Conservation (phyloP, 2,113 vertebrate species). For the Nestor notabilis region DNA sequence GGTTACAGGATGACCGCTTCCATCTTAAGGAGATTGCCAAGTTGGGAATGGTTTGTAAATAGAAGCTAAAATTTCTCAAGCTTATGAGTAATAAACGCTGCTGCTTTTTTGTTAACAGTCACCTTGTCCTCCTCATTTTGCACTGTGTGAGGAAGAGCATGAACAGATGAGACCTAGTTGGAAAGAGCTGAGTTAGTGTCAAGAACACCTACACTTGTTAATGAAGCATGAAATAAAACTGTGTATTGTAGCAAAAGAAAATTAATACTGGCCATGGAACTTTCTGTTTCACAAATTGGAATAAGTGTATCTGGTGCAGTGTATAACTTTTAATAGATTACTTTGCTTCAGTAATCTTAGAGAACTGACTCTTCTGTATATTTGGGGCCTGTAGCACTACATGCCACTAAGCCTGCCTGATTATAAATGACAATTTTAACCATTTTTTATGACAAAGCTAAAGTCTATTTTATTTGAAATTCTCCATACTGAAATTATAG, state of each 20-base stretch:
- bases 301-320: neutral
- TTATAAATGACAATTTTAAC: neutral
- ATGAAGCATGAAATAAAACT: slow-evolving; percentile 50
- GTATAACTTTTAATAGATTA: neutral
- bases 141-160: neutral
- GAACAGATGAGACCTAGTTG: neutral
- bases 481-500: neutral
- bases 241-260: slow-evolving; percentile 2
- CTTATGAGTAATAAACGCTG: neutral
- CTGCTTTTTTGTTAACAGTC: neutral
- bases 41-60: neutral
- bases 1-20: neutral
- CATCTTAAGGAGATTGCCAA: neutral
- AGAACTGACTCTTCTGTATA: neutral
- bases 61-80: neutral
- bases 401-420: neutral
- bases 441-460: neutral
- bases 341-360: neutral
- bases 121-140: neutral
- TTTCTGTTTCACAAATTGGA: slow-evolving; percentile 9
- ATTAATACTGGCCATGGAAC: slow-evolving; percentile 10
- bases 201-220: neutral
- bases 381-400: neutral
- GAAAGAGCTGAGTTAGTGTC: slow-evolving; percentile 8
- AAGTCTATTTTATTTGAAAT: neutral